Base-by-base conservation (phyloP, 2,888 invertebrate genomes). In the Drosophila neonasuta region DNA sequence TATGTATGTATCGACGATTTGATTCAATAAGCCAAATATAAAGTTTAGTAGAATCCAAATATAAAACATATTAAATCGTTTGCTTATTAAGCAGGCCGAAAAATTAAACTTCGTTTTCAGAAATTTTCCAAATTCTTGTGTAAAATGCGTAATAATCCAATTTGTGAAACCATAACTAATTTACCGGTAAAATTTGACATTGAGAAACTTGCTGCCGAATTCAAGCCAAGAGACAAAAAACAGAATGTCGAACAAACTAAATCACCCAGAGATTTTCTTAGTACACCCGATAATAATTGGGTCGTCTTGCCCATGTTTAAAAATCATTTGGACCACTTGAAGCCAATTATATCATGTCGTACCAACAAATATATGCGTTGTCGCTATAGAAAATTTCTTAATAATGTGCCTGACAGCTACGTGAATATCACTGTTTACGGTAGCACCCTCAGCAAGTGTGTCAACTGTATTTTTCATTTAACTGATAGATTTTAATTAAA, bases 21-120 rank as follows among this genome's bases (percentile, higher is more conserved):
- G 74, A 71, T 71, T 80, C 66, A 68, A 69, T 80, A 81, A 81
- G 86, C 81, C 86, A 81, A 86, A 81, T 81, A 81, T 81, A 81
- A 60, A 63, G 67, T 68, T 67, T 86, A 76, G 74, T 64, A 60
- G 56, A 67, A 71, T 74, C 68, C 39, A 58, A 80, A 63, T 39
- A 64, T 45, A 56, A 56, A 24, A 44, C 29, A 20, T 15, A 20
- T 15, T 29, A 11, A 42, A 10, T n/a, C 6, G 15, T 29, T n/a
- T 8, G 20, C 3, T 7, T 36, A 36, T 15, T 13, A 36, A 57
- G 46, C 36, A 57, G n/a, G 34, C 48, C 8, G 1, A 7, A 17
- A 10, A 17, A 13, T 11, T 24, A 6, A 29, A 2, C 8, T 15
- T 41, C 9, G 1, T 29, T 29, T 10, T 36, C 11, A n/a, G n/a